Base-by-base conservation (phyloP, 1,140 invertebrate species). In the Cotesia chilonis region DNA sequence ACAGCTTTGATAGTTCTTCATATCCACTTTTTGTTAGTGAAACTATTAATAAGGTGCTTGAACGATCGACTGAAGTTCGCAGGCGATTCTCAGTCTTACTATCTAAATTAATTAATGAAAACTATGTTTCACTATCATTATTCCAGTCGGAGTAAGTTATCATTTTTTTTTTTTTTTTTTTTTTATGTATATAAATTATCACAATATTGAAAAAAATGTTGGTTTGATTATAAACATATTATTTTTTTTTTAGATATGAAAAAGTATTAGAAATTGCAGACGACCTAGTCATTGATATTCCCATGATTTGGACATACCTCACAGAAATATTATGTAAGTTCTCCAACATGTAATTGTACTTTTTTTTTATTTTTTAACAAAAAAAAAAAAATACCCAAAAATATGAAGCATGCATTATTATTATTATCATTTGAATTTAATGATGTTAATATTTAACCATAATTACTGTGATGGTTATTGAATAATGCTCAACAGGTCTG, bases 271-370 rank as follows among this genome's bases (percentile, higher is more conserved):
- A 87, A 73, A 77, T 81, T 72, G 89, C 89, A 6, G 88, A 90
- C 61, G 92, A 94, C 78, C 85, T 94, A 76, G 85, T 89, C 55
- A 90, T 94, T 75, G 93, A 94, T 88, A 90, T 94, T 84, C 93
- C 93, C n/a, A 91, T 90, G 77, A 86, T 94, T 54, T 93, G 91
- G 90, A 83, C 88, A 41, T 94, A 93, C 79, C 83, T 93, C 76
- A 90, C 90, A 7, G 90, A 94, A 83, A 87, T 92, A 79, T 78
- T 90, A 75, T 84, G 90, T 90, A 88, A 88, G 84, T 80, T 66
- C 66, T 12, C 17, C 38, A 51, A 51, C 52, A 63, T 80, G 2
- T 47, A 6, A 6, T 47, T 9, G 10, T 47, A 54, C 12, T 14
- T 52, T 67, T 59, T 54, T 68, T 38, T 70, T 69, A 57, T 1